Conservation (phyloP, 1,140 invertebrate genomes). For the Conopomorpha cramerella region DNA sequence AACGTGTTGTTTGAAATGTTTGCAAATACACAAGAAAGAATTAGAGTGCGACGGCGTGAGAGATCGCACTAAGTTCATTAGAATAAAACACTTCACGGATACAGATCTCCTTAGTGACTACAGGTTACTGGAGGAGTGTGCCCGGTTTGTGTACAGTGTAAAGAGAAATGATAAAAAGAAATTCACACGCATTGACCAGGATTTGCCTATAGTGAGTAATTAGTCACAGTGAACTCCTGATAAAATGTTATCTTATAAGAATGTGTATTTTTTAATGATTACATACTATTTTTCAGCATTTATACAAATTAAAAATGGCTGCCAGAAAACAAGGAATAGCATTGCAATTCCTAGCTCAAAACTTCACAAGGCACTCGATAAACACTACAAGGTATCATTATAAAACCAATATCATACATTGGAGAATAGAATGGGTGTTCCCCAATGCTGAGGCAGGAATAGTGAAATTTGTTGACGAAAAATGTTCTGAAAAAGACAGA, state of each 20-base stretch:
- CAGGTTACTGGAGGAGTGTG: slow-evolving; percentile 73
- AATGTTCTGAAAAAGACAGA: slow-evolving; percentile 18
- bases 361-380: slow-evolving; percentile 68
- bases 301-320: slow-evolving; percentile 66
- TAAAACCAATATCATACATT: slow-evolving; percentile 67
- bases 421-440: slow-evolving; percentile 81
- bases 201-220: slow-evolving; percentile 63
- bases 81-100: slow-evolving; percentile 71
- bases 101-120: slow-evolving; percentile 81
- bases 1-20: slow-evolving; percentile 81
- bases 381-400: slow-evolving; percentile 74
- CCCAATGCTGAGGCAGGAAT: slow-evolving; percentile 48
- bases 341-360: slow-evolving; percentile 70
- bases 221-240: too few relatives aligned
- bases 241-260: too few relatives aligned
- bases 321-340: slow-evolving; percentile 61
- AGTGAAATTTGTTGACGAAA: slow-evolving; percentile 52
- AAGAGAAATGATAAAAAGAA: slow-evolving; percentile 66
- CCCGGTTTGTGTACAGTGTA: slow-evolving; percentile 67
- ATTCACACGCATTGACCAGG: slow-evolving; percentile 59
- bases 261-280: too few relatives aligned
- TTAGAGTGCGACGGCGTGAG: slow-evolving; percentile 78
- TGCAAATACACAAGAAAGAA: slow-evolving; percentile 83
- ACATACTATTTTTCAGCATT: slow-evolving; percentile 54
- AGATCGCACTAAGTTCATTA: slow-evolving; percentile 78